These are phyloP conservation scores for Monochamus alternatus DNA, from an alignment of 2,888 invertebrate species.

Conservation along the genomic window DNA sequence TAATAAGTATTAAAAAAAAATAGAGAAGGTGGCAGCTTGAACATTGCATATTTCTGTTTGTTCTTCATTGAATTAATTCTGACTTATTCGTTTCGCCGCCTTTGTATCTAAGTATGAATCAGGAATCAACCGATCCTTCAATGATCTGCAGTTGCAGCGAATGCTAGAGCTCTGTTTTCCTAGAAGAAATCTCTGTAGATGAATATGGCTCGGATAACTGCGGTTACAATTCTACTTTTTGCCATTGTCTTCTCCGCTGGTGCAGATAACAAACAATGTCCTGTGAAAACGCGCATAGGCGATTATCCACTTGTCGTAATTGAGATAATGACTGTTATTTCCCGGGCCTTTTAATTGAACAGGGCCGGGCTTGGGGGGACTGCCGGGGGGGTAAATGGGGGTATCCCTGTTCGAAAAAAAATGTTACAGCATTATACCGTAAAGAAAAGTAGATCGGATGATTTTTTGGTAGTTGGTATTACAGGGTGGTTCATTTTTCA, in stretches of 20 bases:
- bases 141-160: no score
- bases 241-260: conserved; percentile 44
- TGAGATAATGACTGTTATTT: conserved; percentile 57
- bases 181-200: not conserved
- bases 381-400: conserved; percentile 39
- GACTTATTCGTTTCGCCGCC: no score
- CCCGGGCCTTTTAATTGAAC: conserved; percentile 58
- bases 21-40: not conserved
- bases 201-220: not conserved
- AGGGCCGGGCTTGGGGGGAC: conserved; percentile 42
- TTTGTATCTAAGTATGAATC: no score
- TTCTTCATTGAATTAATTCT: no score
- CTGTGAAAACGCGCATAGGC: conserved; percentile 50
- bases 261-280: conserved; percentile 50
- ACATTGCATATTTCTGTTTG: not conserved
- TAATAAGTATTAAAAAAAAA: not conserved
- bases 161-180: not conserved
- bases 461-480: no score
- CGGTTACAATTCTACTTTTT: conserved; percentile 44
- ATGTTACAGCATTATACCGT: no score
- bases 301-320: conserved; percentile 61
- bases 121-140: no score
- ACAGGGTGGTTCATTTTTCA: no score
- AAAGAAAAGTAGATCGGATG: no score
- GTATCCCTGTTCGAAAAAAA: no score